phyloP scores from a whole-genome alignment of 1,140 invertebrate species.

The Drosophila pseudoobscura region DNA sequence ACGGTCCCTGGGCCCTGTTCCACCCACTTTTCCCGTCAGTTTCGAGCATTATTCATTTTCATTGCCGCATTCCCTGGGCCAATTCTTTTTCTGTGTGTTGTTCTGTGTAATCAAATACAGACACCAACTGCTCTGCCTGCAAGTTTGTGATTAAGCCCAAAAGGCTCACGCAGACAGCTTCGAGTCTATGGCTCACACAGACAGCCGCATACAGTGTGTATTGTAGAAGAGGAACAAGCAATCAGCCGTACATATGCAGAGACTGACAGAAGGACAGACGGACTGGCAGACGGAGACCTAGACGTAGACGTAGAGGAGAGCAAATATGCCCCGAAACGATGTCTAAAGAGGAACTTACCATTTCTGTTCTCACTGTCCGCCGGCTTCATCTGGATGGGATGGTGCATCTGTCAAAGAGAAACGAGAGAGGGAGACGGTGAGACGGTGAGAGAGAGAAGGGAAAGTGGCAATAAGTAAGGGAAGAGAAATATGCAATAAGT shows the following conservation, averaged over 20 bases:
- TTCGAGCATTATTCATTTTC: constrained; percentile 70
- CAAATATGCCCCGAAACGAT: constrained; percentile 40
- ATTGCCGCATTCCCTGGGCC: constrained; percentile 44
- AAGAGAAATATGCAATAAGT: background rate
- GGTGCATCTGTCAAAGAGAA: constrained; percentile 96
- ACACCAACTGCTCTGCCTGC: constrained; percentile 35
- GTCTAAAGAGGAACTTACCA: constrained; percentile 88
- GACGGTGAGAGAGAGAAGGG: too few species aligned
- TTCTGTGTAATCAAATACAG: constrained; percentile 61
- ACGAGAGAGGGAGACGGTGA: constrained; percentile 10
- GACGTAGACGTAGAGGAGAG: constrained; percentile 6
- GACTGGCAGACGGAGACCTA: background rate
- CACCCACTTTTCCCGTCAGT: constrained; percentile 22
- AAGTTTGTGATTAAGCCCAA: constrained; percentile 73
- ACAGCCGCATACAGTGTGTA: background rate
- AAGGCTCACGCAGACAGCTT: constrained; percentile 32
- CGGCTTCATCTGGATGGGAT: constrained; percentile 99
- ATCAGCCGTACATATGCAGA: constrained; percentile 40
- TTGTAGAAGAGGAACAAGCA: constrained; percentile 39
- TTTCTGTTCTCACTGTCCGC: constrained; percentile 99
- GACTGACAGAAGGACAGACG: background rate
- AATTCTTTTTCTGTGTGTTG: constrained; percentile 43
- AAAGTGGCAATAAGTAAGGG: constrained; percentile 29
- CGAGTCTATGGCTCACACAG: background rate
- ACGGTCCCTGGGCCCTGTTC: background rate